phyloP scores from a whole-genome alignment of 1,140 invertebrate genomes.

The Sycophila sp. region DNA sequence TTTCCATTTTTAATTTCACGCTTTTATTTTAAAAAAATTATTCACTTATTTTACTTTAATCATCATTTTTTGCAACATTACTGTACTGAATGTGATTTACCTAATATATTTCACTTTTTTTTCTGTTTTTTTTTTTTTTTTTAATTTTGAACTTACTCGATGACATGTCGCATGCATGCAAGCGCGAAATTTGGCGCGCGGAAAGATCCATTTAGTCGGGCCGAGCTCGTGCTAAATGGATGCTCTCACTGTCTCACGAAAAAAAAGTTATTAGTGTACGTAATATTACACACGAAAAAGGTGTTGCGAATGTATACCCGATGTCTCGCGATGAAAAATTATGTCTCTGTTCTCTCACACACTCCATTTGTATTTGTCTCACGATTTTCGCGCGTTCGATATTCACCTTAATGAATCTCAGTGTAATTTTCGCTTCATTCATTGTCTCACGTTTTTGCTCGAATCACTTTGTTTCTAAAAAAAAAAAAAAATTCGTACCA shows the following conservation, averaged over 20 bases:
- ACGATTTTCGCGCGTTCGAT: slow-evolving; percentile 29
- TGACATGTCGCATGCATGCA: slow-evolving; percentile 47
- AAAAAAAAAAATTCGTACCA: too few relatives aligned
- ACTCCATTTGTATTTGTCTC: slow-evolving; percentile 15
- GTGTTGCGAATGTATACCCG: slow-evolving; percentile 25
- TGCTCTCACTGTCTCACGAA: background rate
- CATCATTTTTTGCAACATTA: slow-evolving; percentile 18
- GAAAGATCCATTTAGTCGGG: background rate
- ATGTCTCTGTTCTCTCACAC: slow-evolving; percentile 25
- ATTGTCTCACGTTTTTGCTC: background rate
- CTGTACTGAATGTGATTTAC: slow-evolving; percentile 32
- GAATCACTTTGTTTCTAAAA: slow-evolving; percentile 14
- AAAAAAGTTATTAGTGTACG: slow-evolving; percentile 37
- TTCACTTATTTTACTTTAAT: slow-evolving; percentile 9
- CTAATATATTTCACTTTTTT: too few relatives aligned
- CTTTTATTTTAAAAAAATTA: slow-evolving; percentile 28
- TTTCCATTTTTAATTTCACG: slow-evolving; percentile 39
- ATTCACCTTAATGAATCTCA: slow-evolving; percentile 10
- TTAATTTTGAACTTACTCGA: background rate
- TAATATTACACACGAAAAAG: slow-evolving; percentile 30
- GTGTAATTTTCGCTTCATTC: slow-evolving; percentile 37
- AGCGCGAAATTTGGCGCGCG: slow-evolving; percentile 33
- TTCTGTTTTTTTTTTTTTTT: background rate
- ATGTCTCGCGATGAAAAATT: slow-evolving; percentile 24
- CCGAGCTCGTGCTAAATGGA: background rate